Conservation (phyloP, 1,140 invertebrate genomes). For the Calephelis nemesis region DNA sequence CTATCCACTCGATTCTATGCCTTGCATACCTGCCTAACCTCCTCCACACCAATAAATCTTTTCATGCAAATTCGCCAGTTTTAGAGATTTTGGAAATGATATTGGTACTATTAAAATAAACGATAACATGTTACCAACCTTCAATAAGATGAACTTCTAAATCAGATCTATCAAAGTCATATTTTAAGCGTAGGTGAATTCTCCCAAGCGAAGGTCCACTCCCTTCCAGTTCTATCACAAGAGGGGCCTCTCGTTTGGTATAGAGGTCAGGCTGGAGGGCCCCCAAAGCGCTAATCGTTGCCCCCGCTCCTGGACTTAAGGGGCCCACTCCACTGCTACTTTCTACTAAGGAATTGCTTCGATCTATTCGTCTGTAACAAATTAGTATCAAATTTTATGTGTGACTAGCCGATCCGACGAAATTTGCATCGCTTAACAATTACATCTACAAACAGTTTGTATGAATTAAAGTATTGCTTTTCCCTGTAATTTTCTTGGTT, state of each 20-base stretch:
- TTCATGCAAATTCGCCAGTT: no score
- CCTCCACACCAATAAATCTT: no score
- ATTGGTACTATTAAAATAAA: background rate
- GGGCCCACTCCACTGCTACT: constrained; percentile 69
- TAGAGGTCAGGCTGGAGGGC: constrained; percentile 93
- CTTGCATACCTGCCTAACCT: no score
- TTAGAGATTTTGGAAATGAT: no score
- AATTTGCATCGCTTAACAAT: no score
- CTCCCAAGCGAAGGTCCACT: constrained; percentile 85
- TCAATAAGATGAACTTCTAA: constrained; percentile 93
- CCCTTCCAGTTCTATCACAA: constrained; percentile 83
- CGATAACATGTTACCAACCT: constrained; percentile 77
- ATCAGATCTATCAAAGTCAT: constrained; percentile 94
- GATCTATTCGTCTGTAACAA: constrained; percentile 71
- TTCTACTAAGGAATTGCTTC: constrained; percentile 76
- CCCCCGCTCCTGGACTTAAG: constrained; percentile 60
- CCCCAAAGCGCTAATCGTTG: constrained; percentile 86
- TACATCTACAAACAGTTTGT: no score
- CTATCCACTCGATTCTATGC: no score
- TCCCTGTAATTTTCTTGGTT: no score
- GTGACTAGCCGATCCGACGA: no score
- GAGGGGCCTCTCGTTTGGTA: constrained; percentile 85
- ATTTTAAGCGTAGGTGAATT: constrained; percentile 91
- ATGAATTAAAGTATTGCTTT: no score
- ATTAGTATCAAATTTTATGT: background rate